Percentiles rank a stretch among this genome's conserved stretches.
phyloP scores from a whole-genome alignment of 2,113 vertebrate species.

The Enhydra lutris region DNA sequence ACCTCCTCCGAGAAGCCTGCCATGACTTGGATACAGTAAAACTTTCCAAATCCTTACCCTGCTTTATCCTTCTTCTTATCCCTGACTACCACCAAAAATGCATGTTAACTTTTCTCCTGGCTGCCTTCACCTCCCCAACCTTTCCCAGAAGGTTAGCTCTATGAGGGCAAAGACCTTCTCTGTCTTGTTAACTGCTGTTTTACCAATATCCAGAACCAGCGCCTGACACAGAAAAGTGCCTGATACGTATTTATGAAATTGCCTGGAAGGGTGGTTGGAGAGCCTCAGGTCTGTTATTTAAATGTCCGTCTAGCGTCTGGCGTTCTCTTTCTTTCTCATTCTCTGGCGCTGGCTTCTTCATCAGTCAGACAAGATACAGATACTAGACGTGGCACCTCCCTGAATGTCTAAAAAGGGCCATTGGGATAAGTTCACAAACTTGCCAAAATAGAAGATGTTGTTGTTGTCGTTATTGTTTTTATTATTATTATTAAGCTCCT shows the following conservation, averaged over 20 bases:
- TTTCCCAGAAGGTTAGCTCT: background rate
- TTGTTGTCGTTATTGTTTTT: background rate
- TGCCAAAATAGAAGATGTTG: background rate
- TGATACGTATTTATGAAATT: background rate
- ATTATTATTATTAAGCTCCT: background rate
- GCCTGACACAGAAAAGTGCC: background rate
- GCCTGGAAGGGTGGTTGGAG: background rate
- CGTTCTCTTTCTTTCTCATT: background rate
- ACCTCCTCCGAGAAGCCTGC: background rate
- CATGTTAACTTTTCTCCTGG: background rate
- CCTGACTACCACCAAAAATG: background rate
- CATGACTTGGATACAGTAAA: background rate
- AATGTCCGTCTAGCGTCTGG: background rate
- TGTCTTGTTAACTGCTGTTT: background rate
- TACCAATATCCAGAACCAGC: background rate
- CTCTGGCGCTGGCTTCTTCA: background rate
- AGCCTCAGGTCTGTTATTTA: background rate
- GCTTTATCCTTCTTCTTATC: background rate
- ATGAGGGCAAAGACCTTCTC: background rate
- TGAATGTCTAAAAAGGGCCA: background rate
- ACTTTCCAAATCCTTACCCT: background rate
- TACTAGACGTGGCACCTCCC: background rate
- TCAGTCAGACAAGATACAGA: background rate
- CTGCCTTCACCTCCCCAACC: background rate
- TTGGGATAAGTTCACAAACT: fast-evolving